These are phyloP conservation scores for Melanotaenia trifasciata DNA, from an alignment of 2,797 vertebrate genomes.

Conservation along the genomic window DNA sequence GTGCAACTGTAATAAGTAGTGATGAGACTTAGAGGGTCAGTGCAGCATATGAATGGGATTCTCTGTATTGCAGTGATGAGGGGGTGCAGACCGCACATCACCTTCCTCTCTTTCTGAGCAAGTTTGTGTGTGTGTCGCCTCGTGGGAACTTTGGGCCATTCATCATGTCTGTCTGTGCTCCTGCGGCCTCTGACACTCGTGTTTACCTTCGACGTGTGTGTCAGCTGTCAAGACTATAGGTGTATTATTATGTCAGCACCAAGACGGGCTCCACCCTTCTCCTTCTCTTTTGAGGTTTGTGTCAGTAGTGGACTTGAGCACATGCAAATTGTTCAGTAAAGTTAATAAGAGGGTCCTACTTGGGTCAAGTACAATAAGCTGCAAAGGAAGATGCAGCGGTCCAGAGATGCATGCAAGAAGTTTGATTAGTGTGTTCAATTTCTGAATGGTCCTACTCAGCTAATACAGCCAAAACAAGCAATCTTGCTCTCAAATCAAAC, in stretches of 20 bases:
- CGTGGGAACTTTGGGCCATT: constrained; percentile 80
- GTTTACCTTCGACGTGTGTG: constrained; percentile 81
- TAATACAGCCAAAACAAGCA: neutral
- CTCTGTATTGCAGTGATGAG: constrained; percentile 70
- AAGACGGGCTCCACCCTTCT: constrained; percentile 63
- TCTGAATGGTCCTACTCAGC: neutral
- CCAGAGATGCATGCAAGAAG: neutral
- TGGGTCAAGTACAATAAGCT: constrained; percentile 5
- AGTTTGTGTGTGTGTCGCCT: constrained; percentile 73
- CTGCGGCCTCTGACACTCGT: constrained; percentile 79
- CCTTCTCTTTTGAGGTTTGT: constrained; percentile 60
- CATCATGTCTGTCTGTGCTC: constrained; percentile 83
- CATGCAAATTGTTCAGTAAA: constrained; percentile 43
- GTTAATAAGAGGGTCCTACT: constrained; percentile 37
- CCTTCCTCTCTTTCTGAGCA: constrained; percentile 62
- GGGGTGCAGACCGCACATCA: constrained; percentile 77
- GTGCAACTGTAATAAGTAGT: constrained; percentile 70
- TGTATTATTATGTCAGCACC: constrained; percentile 78
- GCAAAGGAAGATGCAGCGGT: neutral
- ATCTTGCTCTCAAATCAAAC: neutral
- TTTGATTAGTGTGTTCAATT: neutral
- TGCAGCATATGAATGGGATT: constrained; percentile 73
- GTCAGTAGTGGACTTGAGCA: constrained; percentile 74
- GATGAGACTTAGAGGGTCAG: constrained; percentile 64
- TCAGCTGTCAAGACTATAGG: constrained; percentile 66